Conservation (phyloP, 2,113 vertebrate species). For the Thamnophis sirtalis region DNA sequence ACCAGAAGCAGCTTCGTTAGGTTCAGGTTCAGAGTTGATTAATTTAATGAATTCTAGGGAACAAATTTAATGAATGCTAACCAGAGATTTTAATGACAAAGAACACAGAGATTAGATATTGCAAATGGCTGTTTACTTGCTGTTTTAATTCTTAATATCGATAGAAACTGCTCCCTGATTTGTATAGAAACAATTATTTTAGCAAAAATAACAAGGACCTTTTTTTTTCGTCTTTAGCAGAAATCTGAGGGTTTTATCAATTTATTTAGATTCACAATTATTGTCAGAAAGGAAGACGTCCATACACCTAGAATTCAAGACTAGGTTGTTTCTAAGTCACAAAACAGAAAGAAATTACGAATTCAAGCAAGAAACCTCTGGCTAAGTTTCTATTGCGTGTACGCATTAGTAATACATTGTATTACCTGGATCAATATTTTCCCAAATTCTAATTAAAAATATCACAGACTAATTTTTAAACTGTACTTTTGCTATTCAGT, state of each 20-base stretch:
- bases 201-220: background rate
- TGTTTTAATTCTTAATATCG: background rate
- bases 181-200: background rate
- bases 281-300: background rate
- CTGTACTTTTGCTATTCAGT: background rate
- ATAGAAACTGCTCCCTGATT: background rate
- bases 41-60: background rate
- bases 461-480: background rate
- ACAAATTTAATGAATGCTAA: background rate
- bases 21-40: background rate
- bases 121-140: background rate
- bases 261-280: background rate
- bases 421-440: background rate
- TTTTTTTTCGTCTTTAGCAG: background rate
- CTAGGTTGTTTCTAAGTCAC: background rate
- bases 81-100: background rate
- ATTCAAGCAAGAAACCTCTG: background rate
- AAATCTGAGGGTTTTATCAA: background rate
- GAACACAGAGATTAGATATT: background rate
- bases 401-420: background rate
- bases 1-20: background rate
- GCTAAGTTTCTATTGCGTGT: background rate
- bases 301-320: background rate
- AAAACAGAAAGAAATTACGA: background rate
- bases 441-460: background rate